Base-by-base conservation (phyloP, 2,797 vertebrate genomes). In the Coilia nasus region DNA sequence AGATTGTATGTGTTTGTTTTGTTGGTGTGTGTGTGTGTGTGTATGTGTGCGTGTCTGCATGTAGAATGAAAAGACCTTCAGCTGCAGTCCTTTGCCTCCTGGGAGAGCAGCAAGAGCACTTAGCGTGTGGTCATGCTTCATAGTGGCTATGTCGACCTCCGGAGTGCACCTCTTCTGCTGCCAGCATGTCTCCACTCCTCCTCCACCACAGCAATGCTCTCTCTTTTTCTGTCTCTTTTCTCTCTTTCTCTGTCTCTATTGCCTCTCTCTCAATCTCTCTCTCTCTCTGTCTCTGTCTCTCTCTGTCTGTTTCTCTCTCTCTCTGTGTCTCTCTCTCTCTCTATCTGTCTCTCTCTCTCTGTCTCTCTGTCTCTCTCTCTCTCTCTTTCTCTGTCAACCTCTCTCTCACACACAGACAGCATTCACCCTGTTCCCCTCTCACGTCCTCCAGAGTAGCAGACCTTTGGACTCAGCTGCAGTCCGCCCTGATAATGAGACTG, bases 391-490 rank as follows among this genome's bases (percentile, higher is more conserved):
- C 14, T 9, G 2, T 54, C 31, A 15, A 19, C 2, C 71, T 41
- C 71, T 0, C 2, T 31, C 25, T 3, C 17, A 6, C 35, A 7
- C 71, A 78, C 15, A 35, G 31, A 21, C 71, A 6, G 7, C 9
- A 31, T 21, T 78, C 31, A 78, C 35, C 35, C 71, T 35, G 35
- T 31, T 41, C 31, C 71, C 71, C 71, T 17, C 71, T 21, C 71
- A 59, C 28, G 2, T 84, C 88, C 78, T 81, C 84, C 86, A 80
- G 80, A 84, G 83, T 83, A 85, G 75, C 90, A 89, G 90, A 84
- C 85, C 81, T 41, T 75, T 60, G 54, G 47, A 57, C 85, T 41
- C 60, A 82, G 62, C 50, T 50, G 60, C 21, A 23, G 75, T 83
- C 64, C 57, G 57, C 28, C 85, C 84, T 86, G 87, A 71, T 85